phyloP scores from a whole-genome alignment of 2,888 invertebrate species.

The Nomada ruficornis region DNA sequence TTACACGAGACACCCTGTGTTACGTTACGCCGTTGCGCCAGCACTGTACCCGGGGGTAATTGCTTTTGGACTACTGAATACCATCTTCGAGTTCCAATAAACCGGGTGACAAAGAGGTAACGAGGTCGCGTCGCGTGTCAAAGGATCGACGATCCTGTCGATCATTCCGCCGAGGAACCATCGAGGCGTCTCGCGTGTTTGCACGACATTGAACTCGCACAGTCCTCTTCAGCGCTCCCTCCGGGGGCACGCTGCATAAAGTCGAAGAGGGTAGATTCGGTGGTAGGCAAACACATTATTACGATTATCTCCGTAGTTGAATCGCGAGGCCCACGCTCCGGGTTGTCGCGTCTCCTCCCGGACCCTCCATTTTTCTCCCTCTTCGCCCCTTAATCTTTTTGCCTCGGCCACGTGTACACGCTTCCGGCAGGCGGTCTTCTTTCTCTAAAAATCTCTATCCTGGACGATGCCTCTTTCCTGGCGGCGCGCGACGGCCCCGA shows the following conservation, averaged over 20 bases:
- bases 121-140: neutral
- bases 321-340: constrained; percentile 54
- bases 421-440: no score
- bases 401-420: neutral
- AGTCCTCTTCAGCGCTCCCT: constrained; percentile 47
- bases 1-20: no score
- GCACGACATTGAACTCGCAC: constrained; percentile 65
- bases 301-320: constrained; percentile 71
- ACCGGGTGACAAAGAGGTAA: neutral
- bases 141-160: constrained; percentile 24
- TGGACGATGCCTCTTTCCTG: no score
- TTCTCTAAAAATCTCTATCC: neutral
- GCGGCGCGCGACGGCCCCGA: no score
- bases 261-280: constrained; percentile 52
- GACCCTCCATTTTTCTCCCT: neutral
- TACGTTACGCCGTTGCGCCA: no score
- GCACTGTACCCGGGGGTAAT: no score
- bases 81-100: neutral
- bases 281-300: constrained; percentile 76
- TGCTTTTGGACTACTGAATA: neutral
- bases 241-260: constrained; percentile 30
- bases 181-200: constrained; percentile 49
- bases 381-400: neutral
- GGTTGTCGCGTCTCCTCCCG: constrained; percentile 54
- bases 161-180: constrained; percentile 19